Evolutionary conservation across 2,888 invertebrate genomes (phyloP).

Genomic region (Rhagophthalmus giganteus): DNA sequence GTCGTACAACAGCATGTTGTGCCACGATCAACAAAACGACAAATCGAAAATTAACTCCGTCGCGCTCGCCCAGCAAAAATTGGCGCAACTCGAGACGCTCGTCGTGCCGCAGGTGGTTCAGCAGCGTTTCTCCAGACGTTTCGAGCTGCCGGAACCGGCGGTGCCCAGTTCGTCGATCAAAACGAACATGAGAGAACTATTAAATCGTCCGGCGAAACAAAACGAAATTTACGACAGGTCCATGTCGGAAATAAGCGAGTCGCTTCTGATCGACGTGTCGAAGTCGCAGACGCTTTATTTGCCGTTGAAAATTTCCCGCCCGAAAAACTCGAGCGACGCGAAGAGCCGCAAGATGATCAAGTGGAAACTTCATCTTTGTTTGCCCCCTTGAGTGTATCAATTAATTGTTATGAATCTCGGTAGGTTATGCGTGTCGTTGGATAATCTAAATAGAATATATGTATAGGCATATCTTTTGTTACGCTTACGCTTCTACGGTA

Average conservation of each 20-base stretch:
- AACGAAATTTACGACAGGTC: background rate
- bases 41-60: too few relatives aligned
- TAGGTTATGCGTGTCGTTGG: too few relatives aligned
- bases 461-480: too few relatives aligned
- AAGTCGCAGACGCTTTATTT: background rate
- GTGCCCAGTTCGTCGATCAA: background rate
- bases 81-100: too few relatives aligned
- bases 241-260: background rate
- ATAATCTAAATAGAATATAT: too few relatives aligned
- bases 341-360: background rate
- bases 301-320: background rate
- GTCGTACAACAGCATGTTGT: too few relatives aligned
- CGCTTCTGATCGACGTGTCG: background rate
- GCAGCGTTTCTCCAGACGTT: background rate
- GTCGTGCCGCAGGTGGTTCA: too few relatives aligned
- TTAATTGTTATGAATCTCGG: background rate
- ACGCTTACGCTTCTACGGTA: too few relatives aligned
- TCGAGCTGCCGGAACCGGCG: background rate
- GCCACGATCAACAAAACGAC: too few relatives aligned
- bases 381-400: conserved; percentile 1
- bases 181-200: background rate
- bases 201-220: background rate
- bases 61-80: too few relatives aligned
- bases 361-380: conserved; percentile 1
- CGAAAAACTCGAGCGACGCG: background rate